Conservation (phyloP, 2,113 vertebrate species). For the Sinosuthora webbiana region DNA sequence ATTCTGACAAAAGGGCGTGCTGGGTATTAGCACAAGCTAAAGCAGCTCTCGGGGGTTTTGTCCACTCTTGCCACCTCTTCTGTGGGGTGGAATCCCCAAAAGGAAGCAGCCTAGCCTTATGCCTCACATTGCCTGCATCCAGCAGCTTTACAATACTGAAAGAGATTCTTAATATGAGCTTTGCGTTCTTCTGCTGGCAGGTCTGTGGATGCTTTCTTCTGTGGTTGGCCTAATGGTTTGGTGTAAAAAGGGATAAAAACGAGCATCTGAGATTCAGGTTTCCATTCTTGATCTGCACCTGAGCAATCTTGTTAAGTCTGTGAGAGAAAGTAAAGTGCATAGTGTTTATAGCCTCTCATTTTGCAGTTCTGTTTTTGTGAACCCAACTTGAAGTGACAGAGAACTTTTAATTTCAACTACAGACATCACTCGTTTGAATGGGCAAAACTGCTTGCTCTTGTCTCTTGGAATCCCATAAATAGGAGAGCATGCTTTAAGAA, state of each 20-base stretch:
- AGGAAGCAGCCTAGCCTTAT: fast-evolving
- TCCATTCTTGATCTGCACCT: background rate
- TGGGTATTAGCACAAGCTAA: background rate
- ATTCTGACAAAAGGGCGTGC: background rate
- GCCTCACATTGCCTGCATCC: background rate
- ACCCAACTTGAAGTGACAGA: background rate
- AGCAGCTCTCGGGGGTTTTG: background rate
- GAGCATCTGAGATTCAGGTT: background rate
- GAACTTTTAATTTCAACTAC: background rate
- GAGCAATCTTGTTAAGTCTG: background rate
- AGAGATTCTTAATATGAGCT: background rate
- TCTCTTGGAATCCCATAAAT: background rate
- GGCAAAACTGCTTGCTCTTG: background rate
- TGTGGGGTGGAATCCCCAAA: fast-evolving
- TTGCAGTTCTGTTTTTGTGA: background rate
- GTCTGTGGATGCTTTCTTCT: background rate
- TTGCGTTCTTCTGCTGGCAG: fast-evolving
- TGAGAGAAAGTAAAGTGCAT: background rate
- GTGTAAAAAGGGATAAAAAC: background rate
- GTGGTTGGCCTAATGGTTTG: background rate
- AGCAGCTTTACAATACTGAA: background rate
- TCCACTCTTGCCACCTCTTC: background rate
- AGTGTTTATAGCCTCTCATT: background rate
- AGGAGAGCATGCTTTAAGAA: background rate
- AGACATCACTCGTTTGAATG: background rate